These are phyloP conservation scores for Enteromius anoplus DNA, from an alignment of 2,797 vertebrate species.

Conservation along the genomic window DNA sequence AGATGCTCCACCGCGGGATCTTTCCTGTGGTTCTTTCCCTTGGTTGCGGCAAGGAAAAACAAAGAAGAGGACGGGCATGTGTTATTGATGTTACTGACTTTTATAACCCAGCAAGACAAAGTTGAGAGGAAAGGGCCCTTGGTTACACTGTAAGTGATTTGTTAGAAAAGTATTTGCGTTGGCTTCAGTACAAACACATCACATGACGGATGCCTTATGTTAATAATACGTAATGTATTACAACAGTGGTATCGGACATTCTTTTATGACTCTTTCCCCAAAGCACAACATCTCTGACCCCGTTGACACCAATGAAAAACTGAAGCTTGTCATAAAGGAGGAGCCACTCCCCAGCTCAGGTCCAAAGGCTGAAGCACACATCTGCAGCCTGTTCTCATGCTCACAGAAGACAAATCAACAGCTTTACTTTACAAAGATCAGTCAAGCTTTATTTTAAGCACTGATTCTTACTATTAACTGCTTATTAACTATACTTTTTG, in stretches of 20 bases:
- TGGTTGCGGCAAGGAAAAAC: slow-evolving; percentile 13
- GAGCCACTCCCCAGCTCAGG: slow-evolving; percentile 4
- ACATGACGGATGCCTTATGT: neutral
- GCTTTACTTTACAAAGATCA: neutral
- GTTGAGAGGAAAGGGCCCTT: neutral
- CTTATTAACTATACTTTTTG: neutral
- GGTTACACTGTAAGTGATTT: slow-evolving; percentile 15
- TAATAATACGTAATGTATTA: slow-evolving; percentile 29
- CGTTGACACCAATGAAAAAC: slow-evolving; percentile 7
- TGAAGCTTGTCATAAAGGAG: slow-evolving; percentile 11
- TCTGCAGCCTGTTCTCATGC: neutral
- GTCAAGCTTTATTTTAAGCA: neutral
- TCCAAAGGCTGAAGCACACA: slow-evolving; percentile 21
- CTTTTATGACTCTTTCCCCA: slow-evolving; percentile 14
- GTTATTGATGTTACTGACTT: slow-evolving; percentile 22
- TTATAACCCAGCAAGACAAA: slow-evolving; percentile 8
- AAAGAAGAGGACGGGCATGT: slow-evolving; percentile 13
- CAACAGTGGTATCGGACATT: neutral
- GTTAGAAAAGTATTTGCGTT: slow-evolving; percentile 25
- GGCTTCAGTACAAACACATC: slow-evolving; percentile 1
- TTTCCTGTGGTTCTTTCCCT: slow-evolving; percentile 25
- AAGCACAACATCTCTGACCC: slow-evolving; percentile 8
- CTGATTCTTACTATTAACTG: neutral
- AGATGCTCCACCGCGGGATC: slow-evolving; percentile 47
- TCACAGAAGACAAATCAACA: neutral